These are phyloP conservation scores for Pogonophryne albipinna DNA, from an alignment of 2,797 vertebrate species.

Conservation along the genomic window DNA sequence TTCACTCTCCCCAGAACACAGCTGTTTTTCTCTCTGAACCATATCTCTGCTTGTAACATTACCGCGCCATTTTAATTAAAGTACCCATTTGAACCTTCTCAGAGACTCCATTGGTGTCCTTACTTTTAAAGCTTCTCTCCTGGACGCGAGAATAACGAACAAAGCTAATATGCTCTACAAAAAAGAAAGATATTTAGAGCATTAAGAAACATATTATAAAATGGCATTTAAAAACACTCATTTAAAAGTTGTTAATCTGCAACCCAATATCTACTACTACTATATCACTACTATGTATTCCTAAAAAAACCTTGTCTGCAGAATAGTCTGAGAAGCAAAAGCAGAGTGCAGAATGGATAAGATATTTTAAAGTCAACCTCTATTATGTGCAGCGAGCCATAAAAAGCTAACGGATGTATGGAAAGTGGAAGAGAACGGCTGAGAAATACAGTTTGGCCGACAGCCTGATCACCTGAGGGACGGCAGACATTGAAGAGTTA, in stretches of 20 bases:
- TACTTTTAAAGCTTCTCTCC: too few species aligned
- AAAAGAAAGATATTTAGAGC: too few species aligned
- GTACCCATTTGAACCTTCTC: too few species aligned
- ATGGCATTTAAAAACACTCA: too few species aligned
- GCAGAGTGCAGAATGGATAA: slow-evolving; percentile 7
- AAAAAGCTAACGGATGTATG: slow-evolving; percentile 29
- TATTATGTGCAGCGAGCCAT: slow-evolving; percentile 28
- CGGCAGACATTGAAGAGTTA: background rate
- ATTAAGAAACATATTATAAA: too few species aligned
- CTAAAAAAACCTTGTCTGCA: background rate
- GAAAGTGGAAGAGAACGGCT: slow-evolving; percentile 21
- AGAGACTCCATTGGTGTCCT: too few species aligned
- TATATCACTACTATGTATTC: background rate
- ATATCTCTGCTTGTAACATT: too few species aligned
- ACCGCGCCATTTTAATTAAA: too few species aligned
- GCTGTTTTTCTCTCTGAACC: too few species aligned
- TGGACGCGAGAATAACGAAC: too few species aligned
- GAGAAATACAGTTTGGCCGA: slow-evolving; percentile 43
- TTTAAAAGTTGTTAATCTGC: background rate
- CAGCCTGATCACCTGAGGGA: slow-evolving; percentile 31
- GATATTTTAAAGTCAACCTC: slow-evolving; percentile 44
- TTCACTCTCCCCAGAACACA: too few species aligned
- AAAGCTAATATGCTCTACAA: too few species aligned
- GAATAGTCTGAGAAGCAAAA: slow-evolving; percentile 21
- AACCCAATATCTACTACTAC: background rate